Evolutionary conservation across 2,797 vertebrate genomes (phyloP), one percentile per base, ranked within the genome.

Genomic region (Falco columbarius): DNA sequence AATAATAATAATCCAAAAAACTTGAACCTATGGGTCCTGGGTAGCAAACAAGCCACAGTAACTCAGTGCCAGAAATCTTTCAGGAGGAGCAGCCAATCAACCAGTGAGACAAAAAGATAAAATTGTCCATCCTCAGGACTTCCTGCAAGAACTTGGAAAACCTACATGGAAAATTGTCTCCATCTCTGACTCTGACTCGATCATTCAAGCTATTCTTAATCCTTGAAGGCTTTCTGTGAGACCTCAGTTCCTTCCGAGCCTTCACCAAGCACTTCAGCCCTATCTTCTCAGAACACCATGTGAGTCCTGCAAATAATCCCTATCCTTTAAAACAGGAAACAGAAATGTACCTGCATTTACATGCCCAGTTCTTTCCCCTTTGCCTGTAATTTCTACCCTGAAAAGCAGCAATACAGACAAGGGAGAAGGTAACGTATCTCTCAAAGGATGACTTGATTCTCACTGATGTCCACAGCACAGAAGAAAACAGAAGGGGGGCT

Each of bases 371-470:
- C 51, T 32, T 13, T 10, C 40, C 52, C 24, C 23, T 65, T 38
- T 23, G 12, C 3, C 10, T 4, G 0, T 4, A 11, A 1, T 5
- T 58, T 42, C 40, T 67, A 63, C 2, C 32, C 44, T 15, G 34
- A 29, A 17, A 12, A 74, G 56, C 10, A 54, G 34, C 49, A 12
- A 4, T 17, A 8, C 1, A 0, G 0, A 3, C 1, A 2, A 24
- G 16, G n/a, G 32, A 52, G 34, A 3, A 3, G 12, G 51, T 4
- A 51, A 15, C 1, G 27, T n/a, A 4, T 4, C 16, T 30, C 52
- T 6, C 8, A 14, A 18, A 17, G 66, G 29, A 3, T 12, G 19
- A 5, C 6, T 3, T 10, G 11, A 54, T 3, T 27, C 40, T 30
- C 59, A 24, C 30, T 1, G 4, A 1, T 12, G 36, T 3, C 66